Evolutionary conservation across 1,140 invertebrate species (phyloP), one percentile per base, ranked within the genome.

Genomic region (Brachionus calyciflorus): DNA sequence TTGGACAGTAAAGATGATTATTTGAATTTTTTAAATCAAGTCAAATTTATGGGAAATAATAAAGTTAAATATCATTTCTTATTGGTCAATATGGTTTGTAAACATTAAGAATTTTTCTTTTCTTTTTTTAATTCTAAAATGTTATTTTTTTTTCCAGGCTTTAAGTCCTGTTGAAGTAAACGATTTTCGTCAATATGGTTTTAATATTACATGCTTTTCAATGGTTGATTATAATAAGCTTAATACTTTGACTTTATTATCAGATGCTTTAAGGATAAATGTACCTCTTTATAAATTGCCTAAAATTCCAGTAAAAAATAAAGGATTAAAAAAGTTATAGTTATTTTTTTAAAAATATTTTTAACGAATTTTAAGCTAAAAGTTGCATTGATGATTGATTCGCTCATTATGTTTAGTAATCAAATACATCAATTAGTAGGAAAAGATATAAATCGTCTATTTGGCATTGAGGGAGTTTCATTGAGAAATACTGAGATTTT

Each of bases 121-220:
- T n/a, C n/a, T n/a, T n/a, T 41, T 44, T 69, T 69, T 33, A 69
- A 49, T 12, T 44, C 3, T 19, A 14, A 40, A 48, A 48, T 28
- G 28, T 1, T 46, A 48, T 51, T 14, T 30, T 30, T 48, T 49
- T 70, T 51, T 12, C n/a, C 0, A 76, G 73, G 24, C 30, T 26
- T 46, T 63, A 40, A 41, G 24, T 19, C 10, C 37, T 2, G 12
- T 40, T 76, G 73, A 76, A 10, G 24, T 76, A 9, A 57, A 55
- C 21, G 33, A 60, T 26, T 76, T 28, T 37, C 73, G 73, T 33
- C 21, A 46, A 30, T 44, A 33, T 44, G 55, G 55, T 33, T 49
- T 76, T 33, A 76, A 76, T 24, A 57, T 76, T 5, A 76, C 73
- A 24, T 30, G 73, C 14, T 76, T 76, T 57, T 44, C 49, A 46